These are phyloP conservation scores for Ditylenchus dipsaci DNA, from an alignment of 1,140 invertebrate species.

Conservation along the genomic window DNA sequence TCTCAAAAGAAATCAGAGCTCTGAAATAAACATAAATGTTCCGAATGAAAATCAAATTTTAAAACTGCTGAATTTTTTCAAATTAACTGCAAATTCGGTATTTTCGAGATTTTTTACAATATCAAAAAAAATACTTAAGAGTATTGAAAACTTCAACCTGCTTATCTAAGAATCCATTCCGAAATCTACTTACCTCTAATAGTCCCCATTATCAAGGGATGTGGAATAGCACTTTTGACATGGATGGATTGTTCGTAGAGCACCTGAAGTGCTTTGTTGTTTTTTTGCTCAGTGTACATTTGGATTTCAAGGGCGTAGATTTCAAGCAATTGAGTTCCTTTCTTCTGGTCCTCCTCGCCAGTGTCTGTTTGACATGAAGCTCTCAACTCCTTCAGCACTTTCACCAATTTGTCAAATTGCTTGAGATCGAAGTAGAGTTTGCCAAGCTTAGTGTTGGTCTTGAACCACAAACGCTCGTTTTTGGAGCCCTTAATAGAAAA, in stretches of 20 bases:
- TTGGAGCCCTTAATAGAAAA: conserved; percentile 73
- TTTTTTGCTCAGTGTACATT: conserved; percentile 99
- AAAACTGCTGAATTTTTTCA: too few relatives aligned
- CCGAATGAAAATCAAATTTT: too few relatives aligned
- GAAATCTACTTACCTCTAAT: conserved; percentile 72
- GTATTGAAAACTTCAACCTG: too few relatives aligned
- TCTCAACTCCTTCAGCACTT: conserved; percentile 94
- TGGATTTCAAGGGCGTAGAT: conserved; percentile 99
- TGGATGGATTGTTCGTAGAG: conserved; percentile 96
- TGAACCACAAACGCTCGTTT: conserved; percentile 98
- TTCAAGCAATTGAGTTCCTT: conserved; percentile 79
- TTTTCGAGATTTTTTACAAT: too few relatives aligned
- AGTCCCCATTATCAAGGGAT: conserved; percentile 99
- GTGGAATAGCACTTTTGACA: conserved; percentile 98
- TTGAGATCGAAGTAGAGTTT: conserved; percentile 95
- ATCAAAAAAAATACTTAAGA: too few relatives aligned
- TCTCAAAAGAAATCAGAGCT: too few relatives aligned
- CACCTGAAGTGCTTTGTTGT: conserved; percentile 95
- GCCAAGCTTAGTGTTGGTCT: conserved; percentile 97
- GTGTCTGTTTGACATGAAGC: conserved; percentile 97
- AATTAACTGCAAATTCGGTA: too few relatives aligned
- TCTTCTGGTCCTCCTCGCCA: conserved; percentile 97
- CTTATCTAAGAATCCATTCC: too few relatives aligned
- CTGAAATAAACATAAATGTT: too few relatives aligned
- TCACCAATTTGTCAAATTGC: conserved; percentile 87